Percentiles rank a stretch among this genome's conserved stretches.
These are phyloP conservation scores for Periphyllus acericola DNA, from an alignment of 2,888 invertebrate species.

Conservation along the genomic window DNA sequence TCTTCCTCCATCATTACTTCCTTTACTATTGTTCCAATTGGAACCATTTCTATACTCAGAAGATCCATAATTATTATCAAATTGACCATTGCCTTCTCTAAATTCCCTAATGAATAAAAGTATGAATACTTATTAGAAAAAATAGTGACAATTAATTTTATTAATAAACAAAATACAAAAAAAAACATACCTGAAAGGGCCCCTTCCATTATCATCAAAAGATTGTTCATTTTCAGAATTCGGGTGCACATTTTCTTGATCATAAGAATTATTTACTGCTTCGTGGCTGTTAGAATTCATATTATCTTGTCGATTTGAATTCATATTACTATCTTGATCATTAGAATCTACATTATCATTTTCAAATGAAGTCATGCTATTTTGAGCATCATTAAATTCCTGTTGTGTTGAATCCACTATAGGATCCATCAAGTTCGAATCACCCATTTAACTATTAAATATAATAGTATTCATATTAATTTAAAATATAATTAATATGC, in stretches of 20 bases:
- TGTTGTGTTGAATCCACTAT: conserved; percentile 56
- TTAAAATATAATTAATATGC: no score
- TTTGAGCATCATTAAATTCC: conserved; percentile 56
- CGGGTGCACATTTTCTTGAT: conserved; percentile 48
- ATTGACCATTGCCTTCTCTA: conserved; percentile 48
- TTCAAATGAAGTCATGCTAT: conserved; percentile 52
- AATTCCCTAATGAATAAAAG: conserved; percentile 38
- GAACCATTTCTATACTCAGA: conserved; percentile 42
- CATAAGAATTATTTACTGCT: conserved; percentile 29
- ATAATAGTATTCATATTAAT: background rate
- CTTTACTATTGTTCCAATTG: conserved; percentile 55
- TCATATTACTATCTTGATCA: conserved; percentile 60
- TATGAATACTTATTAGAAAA: background rate
- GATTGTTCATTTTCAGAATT: conserved; percentile 46
- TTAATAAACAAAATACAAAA: background rate
- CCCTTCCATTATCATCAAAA: conserved; percentile 53
- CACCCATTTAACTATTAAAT: conserved; percentile 40
- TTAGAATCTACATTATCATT: conserved; percentile 60
- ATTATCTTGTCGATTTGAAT: conserved; percentile 57
- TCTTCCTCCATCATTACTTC: conserved; percentile 51
- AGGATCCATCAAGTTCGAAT: conserved; percentile 57
- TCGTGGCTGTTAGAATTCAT: conserved; percentile 53
- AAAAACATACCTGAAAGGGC: conserved; percentile 40
- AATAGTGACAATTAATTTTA: background rate
- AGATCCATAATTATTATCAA: conserved; percentile 41